phyloP scores from a whole-genome alignment of 2,888 invertebrate species.

The Sphaeridia pumilis region DNA sequence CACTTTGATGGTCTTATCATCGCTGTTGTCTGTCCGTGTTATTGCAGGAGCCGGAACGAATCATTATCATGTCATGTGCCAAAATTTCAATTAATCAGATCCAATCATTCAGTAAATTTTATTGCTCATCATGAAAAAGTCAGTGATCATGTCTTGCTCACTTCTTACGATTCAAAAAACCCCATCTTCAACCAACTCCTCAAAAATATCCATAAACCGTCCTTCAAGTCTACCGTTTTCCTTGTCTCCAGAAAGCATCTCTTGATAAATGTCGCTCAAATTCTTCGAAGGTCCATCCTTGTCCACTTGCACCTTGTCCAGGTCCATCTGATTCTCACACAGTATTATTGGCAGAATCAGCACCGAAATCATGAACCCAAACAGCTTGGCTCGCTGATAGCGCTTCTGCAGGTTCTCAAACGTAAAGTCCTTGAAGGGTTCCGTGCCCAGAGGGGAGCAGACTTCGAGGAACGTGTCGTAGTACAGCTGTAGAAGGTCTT shows the following conservation, averaged over 20 bases:
- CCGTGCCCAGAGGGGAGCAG: slow-evolving; percentile 8
- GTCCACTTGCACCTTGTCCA: not conserved
- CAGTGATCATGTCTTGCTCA: too few species aligned
- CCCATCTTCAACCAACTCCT: not conserved
- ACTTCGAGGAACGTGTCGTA: slow-evolving; percentile 27
- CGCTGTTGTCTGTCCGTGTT: too few species aligned
- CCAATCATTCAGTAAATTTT: too few species aligned
- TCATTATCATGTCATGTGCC: too few species aligned
- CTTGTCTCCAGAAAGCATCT: not conserved
- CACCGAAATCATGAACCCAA: slow-evolving; percentile 17
- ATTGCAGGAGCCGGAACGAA: too few species aligned
- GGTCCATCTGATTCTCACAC: not conserved
- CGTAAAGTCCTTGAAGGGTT: slow-evolving; percentile 17
- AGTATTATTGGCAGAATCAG: slow-evolving; percentile 18
- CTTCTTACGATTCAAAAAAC: not conserved
- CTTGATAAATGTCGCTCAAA: not conserved
- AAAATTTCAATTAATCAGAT: too few species aligned
- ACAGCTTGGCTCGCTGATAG: slow-evolving; percentile 18
- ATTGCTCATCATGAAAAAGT: too few species aligned
- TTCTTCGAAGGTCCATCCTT: not conserved
- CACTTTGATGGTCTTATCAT: too few species aligned
- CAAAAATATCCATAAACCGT: not conserved
- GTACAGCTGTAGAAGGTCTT: slow-evolving; percentile 35
- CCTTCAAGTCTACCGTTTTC: not conserved
- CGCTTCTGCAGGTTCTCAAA: slow-evolving; percentile 22